A percentile compares a stretch with the other conserved stretches of the same genome.
Evolutionary conservation across 2,797 vertebrate genomes (phyloP).

Genomic region (Alfaro cultratus): DNA sequence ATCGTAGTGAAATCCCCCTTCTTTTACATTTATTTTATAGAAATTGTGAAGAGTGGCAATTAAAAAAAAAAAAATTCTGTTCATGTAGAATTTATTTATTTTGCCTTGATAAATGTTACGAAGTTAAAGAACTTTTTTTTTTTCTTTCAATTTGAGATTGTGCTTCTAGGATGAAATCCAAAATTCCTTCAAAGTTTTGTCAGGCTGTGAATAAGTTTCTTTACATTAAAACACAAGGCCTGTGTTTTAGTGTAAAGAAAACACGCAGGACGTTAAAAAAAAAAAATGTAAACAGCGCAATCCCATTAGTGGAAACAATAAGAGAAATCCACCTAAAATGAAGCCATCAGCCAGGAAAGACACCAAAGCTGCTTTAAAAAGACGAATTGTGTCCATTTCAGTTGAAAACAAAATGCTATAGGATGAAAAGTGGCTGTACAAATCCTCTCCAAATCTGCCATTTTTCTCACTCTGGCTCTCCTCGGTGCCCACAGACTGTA

Average conservation of each 20-base stretch:
- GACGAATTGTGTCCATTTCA: constrained; percentile 40
- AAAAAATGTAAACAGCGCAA: constrained; percentile 2
- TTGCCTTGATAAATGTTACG: background rate
- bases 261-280: background rate
- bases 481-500: constrained; percentile 1
- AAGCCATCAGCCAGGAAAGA: constrained; percentile 11
- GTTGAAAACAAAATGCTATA: constrained; percentile 26
- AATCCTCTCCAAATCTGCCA: constrained; percentile 12
- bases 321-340: constrained; percentile 10
- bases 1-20: no score
- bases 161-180: background rate
- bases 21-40: background rate
- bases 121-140: background rate
- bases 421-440: constrained; percentile 32
- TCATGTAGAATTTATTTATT: background rate
- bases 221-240: constrained; percentile 12
- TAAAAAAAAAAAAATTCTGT: background rate
- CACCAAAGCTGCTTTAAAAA: constrained; percentile 29
- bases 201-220: background rate
- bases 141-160: background rate
- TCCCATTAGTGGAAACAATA: constrained; percentile 3
- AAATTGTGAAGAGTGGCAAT: background rate
- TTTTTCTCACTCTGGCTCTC: constrained; percentile 17
- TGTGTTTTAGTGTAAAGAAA: background rate
- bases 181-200: background rate